Conservation (phyloP, 2,888 invertebrate species). For the Tenthredo livida region DNA sequence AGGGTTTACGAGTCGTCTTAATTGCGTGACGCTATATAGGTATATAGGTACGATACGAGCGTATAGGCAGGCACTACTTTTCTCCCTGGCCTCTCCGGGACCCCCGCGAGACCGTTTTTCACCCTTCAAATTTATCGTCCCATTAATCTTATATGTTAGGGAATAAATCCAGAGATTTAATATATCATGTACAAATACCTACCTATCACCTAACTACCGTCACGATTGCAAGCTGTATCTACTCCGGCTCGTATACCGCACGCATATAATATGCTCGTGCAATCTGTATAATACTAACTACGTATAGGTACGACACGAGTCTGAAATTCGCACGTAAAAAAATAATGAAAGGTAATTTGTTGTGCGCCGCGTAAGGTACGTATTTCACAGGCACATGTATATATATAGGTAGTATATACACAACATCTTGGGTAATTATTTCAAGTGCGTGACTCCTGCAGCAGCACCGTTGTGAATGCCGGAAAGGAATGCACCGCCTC, state of each 20-base stretch:
- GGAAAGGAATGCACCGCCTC: neutral
- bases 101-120: neutral
- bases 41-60: neutral
- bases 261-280: neutral
- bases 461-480: neutral
- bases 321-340: neutral
- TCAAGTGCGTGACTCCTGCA: neutral
- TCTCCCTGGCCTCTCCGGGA: neutral
- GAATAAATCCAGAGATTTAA: constrained; percentile 2
- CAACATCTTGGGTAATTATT: constrained; percentile 4
- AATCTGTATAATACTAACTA: constrained; percentile 3
- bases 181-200: neutral
- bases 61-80: neutral
- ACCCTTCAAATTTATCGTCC: constrained; percentile 4
- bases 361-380: neutral
- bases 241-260: neutral
- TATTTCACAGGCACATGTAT: neutral
- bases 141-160: neutral
- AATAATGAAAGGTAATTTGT: constrained; percentile 2
- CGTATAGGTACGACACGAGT: neutral
- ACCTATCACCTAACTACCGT: constrained; percentile 7
- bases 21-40: neutral
- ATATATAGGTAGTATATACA: neutral
- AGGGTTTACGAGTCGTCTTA: constrained; percentile 6
- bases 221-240: neutral